A percentile compares a stretch with the other conserved stretches of the same genome.
These are phyloP conservation scores for Cyclopterus lumpus DNA, from an alignment of 2,797 vertebrate species.

Conservation along the genomic window DNA sequence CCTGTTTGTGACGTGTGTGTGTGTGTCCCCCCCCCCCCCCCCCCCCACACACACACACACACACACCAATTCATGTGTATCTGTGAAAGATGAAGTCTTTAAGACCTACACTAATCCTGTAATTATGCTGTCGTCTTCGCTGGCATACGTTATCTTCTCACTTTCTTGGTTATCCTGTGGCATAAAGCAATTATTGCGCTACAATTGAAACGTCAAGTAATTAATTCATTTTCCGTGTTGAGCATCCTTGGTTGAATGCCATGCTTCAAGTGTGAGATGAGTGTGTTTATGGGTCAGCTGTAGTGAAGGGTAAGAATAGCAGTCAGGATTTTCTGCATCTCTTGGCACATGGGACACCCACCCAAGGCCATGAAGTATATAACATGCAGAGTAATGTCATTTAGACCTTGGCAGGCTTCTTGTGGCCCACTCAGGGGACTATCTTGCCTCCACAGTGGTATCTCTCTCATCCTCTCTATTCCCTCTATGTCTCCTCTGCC, in stretches of 20 bases:
- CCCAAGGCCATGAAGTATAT: conserved; percentile 79
- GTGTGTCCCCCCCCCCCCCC: neutral
- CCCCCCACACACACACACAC: no score
- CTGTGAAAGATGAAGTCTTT: conserved; percentile 70
- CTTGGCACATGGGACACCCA: conserved; percentile 77
- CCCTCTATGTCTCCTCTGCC: conserved; percentile 54
- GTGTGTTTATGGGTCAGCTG: conserved; percentile 87
- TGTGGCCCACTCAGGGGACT: conserved; percentile 76
- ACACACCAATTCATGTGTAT: conserved; percentile 44
- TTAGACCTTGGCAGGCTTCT: conserved; percentile 83
- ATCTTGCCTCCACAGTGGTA: conserved; percentile 73
- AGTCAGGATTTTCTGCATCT: conserved; percentile 79
- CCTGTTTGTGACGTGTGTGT: neutral
- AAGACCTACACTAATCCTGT: conserved; percentile 80
- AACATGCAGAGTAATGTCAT: conserved; percentile 82
- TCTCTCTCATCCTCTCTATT: conserved; percentile 65
- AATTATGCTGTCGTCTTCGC: conserved; percentile 81
- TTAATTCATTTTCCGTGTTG: conserved; percentile 92
- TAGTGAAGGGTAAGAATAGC: conserved; percentile 87
- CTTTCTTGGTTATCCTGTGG: conserved; percentile 73
- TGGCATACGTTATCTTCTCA: conserved; percentile 83
- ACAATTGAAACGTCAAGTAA: conserved; percentile 91
- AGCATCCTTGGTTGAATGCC: conserved; percentile 88
- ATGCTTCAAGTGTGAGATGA: conserved; percentile 73
- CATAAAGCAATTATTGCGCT: conserved; percentile 82